Base-by-base conservation (phyloP, 1,140 invertebrate species). In the Panagrolaimus sp. region DNA sequence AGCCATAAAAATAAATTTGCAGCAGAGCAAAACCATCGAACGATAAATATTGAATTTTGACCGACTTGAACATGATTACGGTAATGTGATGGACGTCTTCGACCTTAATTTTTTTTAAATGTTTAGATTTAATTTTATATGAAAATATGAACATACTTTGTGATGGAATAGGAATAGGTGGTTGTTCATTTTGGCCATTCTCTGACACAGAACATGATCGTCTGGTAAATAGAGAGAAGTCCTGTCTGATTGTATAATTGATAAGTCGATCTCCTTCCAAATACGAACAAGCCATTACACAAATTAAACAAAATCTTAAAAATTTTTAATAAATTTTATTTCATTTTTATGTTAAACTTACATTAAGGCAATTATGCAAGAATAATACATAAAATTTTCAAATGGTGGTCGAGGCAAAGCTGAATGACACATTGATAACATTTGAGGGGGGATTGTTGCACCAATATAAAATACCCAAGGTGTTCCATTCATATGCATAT, bases 381-480 rank as follows among this genome's bases (percentile, higher is more conserved):
- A 84, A 81, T 89, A 90, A 74, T 91, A 90, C 13, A 94, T 81
- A 42, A 87, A 84, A 0, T 85, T 83, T 83, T 95, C 91, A 91
- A 91, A 93, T 0, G 83, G 82, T 0, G 93, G 93, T 61, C 92
- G 87, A 0, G 88, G 87, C 27, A 92, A 81, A 7, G 88, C 86
- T n/a, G 85, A 82, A 0, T 88, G 86, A 83, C 93, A 96, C 27
- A 87, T 84, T 14, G 88, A 87, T 27, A 96, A 84, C 77, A 90
- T 88, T 65, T 89, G 87, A 0, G 88, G 84, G 0, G 93, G 92
- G 62, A 96, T 84, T 7, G 89, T 92, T 5, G 91, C 91, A 9
- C 90, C 84, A 63, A 96, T 83, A 9, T 88, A 87, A 81, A 90
- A 93, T 76, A 90, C 89, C 38, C 90, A 87, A 88, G 85, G 47